Evolutionary conservation across 2,888 invertebrate genomes (phyloP).

Genomic region (Cerceris ruficornis): DNA sequence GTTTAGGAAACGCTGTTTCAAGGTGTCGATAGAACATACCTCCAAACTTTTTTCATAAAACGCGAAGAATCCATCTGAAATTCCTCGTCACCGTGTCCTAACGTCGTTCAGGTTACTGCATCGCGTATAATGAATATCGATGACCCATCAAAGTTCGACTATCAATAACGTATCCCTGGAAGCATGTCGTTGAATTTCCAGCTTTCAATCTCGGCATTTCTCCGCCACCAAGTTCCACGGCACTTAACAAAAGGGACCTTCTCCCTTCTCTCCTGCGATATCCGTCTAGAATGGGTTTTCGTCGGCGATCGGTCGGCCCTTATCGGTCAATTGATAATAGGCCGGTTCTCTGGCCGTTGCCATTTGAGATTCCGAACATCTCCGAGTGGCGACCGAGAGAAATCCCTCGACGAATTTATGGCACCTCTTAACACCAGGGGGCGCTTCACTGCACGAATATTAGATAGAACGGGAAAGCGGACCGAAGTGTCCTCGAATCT

Average conservation of each 20-base stretch:
- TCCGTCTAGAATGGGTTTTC: conserved; percentile 49
- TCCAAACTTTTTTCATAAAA: too few relatives aligned
- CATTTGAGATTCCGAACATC: conserved; percentile 24
- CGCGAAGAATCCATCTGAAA: too few relatives aligned
- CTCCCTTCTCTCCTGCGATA: conserved; percentile 16
- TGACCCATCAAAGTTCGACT: conserved; percentile 40
- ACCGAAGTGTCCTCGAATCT: conserved; percentile 27
- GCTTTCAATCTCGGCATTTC: conserved; percentile 32
- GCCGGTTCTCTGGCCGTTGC: conserved; percentile 27
- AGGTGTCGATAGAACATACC: too few relatives aligned
- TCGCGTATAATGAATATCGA: conserved; percentile 32
- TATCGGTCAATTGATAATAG: conserved; percentile 57
- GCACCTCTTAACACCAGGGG: conserved; percentile 24
- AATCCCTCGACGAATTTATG: conserved; percentile 48
- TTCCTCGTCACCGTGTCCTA: too few relatives aligned
- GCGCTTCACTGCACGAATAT: conserved; percentile 29
- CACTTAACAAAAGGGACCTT: conserved; percentile 37
- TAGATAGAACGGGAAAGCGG: conserved; percentile 18
- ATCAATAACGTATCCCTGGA: conserved; percentile 27
- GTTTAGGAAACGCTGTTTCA: too few relatives aligned
- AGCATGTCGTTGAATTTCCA: conserved; percentile 38
- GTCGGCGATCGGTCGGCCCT: conserved; percentile 34
- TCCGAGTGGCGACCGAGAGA: conserved; percentile 33
- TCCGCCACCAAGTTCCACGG: conserved; percentile 9
- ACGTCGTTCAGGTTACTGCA: neutral